Evolutionary conservation across 2,888 invertebrate genomes (phyloP), one percentile per base, ranked within the genome.

Genomic region (Argyresthia albistria): DNA sequence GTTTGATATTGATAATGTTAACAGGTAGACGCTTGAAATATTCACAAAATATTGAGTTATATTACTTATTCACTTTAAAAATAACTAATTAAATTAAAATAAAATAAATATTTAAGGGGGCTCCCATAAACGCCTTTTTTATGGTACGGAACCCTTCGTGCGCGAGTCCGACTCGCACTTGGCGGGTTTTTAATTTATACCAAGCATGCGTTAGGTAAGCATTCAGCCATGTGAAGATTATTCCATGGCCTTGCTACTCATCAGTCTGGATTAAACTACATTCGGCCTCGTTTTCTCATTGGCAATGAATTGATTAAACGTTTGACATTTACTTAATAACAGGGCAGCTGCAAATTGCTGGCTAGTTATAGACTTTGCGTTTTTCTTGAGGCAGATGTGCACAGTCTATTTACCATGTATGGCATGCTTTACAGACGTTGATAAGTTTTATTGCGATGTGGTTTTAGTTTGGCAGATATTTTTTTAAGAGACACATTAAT

Each of bases 291-390:
- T 47, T 56, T 60, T 63, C n/a, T 37, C 36, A 67, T 67, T 67
- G 66, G 60, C 70, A 69, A 65, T 71, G 69, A 76, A 76, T 78
- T 76, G 73, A 73, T 75, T 71, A 74, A 64, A 63, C 59, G 67
- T 69, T 71, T 86, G 84, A 83, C 84, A 86, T 86, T 86, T 86
- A 81, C 69, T 62, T 64, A 64, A 73, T 75, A 73, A 66, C 61
- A 57, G 61, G 63, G 66, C 84, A 83, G 83, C 80, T 84, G 84
- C 79, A 65, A 72, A 75, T 68, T 66, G 66, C 65, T 61, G 9
- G 35, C 70, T 67, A 77, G 73, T 78, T 70, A 67, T 65, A 69
- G 60, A 72, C 74, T 73, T 66, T 62, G 62, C 59, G 53, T 50
- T 55, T 64, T 60, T 65, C 70, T 69, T 67, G 60, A 55, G 65